Base-by-base conservation (phyloP, 2,888 invertebrate genomes). In the Globia sparganii region DNA sequence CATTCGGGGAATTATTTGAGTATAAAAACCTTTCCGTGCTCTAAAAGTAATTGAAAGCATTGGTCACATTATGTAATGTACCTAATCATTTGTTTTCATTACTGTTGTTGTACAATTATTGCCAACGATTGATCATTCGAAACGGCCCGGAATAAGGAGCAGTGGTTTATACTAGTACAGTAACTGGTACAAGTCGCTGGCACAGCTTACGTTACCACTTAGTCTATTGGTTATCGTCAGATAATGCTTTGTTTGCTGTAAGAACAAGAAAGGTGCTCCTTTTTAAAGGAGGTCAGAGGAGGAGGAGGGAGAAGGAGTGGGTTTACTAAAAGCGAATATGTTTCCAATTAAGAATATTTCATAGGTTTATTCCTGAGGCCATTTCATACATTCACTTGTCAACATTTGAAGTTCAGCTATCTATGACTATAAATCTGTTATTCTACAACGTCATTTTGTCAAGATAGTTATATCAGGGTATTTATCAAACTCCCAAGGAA, bases 11-110 rank as follows among this genome's bases (percentile, higher is more conserved):
- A 56, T 34, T 68, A n/a, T 56, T 68, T 34, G 11, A 68, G 18
- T 25, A n/a, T 49, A 53, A 18, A 56, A 34, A 6, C n/a, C 2
- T 49, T 53, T 53, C 0, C 18, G 18, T n/a, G 18, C 18, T 56
- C n/a, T 21, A 28, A 43, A 66, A 37, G 28, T 72, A 46, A 53
- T 31, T 28, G 2, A 37, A 70, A 53, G 28, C 21, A 65, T 65
- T 65, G n/a, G 11, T 72, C 37, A 43, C 18, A 11, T 72, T 37
- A 37, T 9, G 9, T 11, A 21, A 28, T 37, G 13, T 37, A n/a
- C n/a, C n/a, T n/a, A 49, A 31, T 40, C 4, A 9, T 43, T 72
- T n/a, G 56, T 43, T 72, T 73, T 21, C 34, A 73, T 73, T 73
- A 34, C 15, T 18, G 11, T 72, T 56, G 31, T 31, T n/a, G 31